Evolutionary conservation across 2,888 invertebrate genomes (phyloP), one percentile per base, ranked within the genome.

Genomic region (Plagodis dolabraria): DNA sequence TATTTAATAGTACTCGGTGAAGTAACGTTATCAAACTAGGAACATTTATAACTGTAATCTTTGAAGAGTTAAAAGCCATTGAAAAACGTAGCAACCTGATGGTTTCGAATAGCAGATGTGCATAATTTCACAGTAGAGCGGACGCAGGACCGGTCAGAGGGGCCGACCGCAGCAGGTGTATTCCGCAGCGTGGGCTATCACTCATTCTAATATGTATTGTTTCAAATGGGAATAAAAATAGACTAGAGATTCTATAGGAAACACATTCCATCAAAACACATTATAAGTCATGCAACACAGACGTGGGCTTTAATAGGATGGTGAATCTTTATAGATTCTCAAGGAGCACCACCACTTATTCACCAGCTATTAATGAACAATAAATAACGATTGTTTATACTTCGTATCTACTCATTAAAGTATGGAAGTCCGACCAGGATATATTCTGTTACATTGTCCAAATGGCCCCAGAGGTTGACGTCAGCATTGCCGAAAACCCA

Each of bases 111-210:
- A 74, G 79, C 86, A 88, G 87, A 87, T 89, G 88, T 80, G 80
- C 80, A 86, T 89, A 86, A 89, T 91, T 92, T 91, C 80, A 88
- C 86, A 86, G 89, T 83, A 75, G 82, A 88, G 74, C 80, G 86
- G 80, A 76, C 82, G 78, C 76, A 73, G 73, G 84, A 85, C 86
- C 84, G 86, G 86, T 87, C 85, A 80, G 83, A 75, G 79, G 84
- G 85, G 82, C 78, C 78, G 76, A 82, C 82, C 83, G 76, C 83
- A 78, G 83, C 91, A 90, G 91, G 90, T 91, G 91, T 78, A 81
- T 52, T 60, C 53, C 5, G 52, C 55, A 34, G 42, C 46, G 46
- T 60, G 46, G 38, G 46, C 34, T 65, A 53, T 53, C 58, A 10
- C 47, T 10, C 58, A 10, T 44, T 10, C 40, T 40, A 10, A 10